These are phyloP conservation scores for Zoroaster sp. DNA, from an alignment of 53 echinoderm and acorn worm genomes.

Conservation along the genomic window DNA sequence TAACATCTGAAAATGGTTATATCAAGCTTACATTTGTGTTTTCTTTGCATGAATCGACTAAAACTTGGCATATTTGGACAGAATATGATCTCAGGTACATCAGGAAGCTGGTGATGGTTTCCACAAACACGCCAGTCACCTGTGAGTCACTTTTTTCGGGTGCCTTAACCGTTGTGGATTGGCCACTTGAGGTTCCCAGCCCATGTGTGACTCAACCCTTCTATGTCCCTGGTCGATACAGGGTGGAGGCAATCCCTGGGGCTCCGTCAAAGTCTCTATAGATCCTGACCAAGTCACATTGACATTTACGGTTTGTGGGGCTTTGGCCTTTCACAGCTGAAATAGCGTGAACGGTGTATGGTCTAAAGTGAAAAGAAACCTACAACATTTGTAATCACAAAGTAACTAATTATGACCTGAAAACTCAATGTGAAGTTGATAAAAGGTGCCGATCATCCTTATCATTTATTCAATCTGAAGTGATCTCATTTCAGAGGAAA, in stretches of 20 bases:
- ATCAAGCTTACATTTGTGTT: no score
- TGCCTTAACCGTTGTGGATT: background rate
- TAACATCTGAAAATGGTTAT: no score
- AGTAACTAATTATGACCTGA: no score
- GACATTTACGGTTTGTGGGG: background rate
- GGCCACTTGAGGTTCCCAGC: background rate
- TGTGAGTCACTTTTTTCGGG: background rate
- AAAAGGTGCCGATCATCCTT: no score
- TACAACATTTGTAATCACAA: no score
- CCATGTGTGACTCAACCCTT: constrained; percentile 5
- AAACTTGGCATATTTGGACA: background rate
- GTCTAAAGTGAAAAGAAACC: no score
- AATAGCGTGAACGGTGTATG: background rate
- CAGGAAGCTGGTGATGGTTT: background rate
- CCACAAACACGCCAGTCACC: background rate
- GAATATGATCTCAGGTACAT: background rate
- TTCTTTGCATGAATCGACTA: no score
- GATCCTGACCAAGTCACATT: background rate
- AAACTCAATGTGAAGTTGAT: no score
- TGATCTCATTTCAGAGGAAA: no score
- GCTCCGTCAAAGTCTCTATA: constrained; percentile 7
- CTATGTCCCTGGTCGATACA: background rate
- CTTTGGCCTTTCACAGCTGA: background rate
- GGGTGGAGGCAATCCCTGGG: constrained; percentile 28
- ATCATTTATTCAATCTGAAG: no score